Evolutionary conservation across 2,888 invertebrate genomes (phyloP).

Genomic region (Paralinhomoeus sp.): DNA sequence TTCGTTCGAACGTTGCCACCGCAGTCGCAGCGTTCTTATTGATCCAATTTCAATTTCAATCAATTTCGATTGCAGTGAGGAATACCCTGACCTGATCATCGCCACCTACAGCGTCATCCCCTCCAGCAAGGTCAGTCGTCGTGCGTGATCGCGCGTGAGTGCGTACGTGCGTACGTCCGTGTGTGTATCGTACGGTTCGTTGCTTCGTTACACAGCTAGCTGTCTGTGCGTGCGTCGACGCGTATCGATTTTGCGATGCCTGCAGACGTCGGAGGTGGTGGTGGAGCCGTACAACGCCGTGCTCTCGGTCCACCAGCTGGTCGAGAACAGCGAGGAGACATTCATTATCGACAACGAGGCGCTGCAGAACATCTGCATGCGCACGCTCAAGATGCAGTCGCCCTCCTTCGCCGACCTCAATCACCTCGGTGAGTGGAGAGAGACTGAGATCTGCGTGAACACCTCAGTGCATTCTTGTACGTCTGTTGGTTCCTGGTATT

Average conservation of each 20-base stretch:
- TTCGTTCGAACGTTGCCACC: no score
- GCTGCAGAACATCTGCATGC: conserved; percentile 33
- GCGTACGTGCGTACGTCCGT: no score
- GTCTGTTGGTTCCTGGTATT: no score
- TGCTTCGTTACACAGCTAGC: background rate
- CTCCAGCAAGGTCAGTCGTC: conserved; percentile 41
- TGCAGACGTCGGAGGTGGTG: background rate
- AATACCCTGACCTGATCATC: conserved; percentile 89
- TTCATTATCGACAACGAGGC: conserved; percentile 32
- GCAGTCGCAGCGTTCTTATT: no score
- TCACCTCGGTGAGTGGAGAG: conserved; percentile 44
- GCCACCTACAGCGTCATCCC: conserved; percentile 78
- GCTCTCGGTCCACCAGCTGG: conserved; percentile 30
- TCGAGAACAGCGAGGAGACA: conserved; percentile 34
- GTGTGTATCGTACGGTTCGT: no score
- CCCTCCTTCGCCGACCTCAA: conserved; percentile 67
- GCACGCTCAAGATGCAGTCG: conserved; percentile 33
- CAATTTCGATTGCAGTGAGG: conserved; percentile 42
- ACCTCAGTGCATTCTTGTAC: no score
- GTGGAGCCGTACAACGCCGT: conserved; percentile 26
- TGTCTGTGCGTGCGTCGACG: background rate
- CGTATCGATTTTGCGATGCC: background rate
- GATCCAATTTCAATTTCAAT: no score
- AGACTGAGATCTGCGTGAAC: no score
- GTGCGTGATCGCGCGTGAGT: no score